Base-by-base conservation (phyloP, 2,888 invertebrate species). In the Drosophila trichaetosa region DNA sequence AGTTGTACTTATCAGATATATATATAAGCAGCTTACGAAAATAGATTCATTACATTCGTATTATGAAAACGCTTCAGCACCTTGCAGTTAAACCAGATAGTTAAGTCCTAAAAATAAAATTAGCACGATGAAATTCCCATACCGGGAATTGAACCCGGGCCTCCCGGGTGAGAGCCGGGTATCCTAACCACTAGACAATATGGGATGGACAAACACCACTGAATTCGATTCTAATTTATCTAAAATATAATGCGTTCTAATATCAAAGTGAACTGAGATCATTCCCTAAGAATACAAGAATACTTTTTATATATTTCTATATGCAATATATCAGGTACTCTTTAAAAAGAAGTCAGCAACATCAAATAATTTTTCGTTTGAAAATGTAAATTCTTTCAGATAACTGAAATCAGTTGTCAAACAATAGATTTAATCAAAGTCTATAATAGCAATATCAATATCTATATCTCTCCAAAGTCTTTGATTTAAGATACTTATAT, bases 181-280 rank as follows among this genome's bases (percentile, higher is more conserved):
- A 83, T 83, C 83, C 83, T 83, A 83, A 87, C 83, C 83, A 83
- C 83, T 83, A 83, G 87, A 83, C 87, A 83, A 83, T 83, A 83
- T 83, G 83, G 87, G 83, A 83, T 34, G 4, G 34, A 13, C 60
- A 29, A 27, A 29, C 8, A 1, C 0, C 0, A 4, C 1, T 33
- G 10, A 21, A 16, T 13, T 24, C 2, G 46, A 0, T 2, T 1
- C 16, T 16, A 24, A 46, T 16, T 46, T 24, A 24, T 16, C 24
- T 8, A 2, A 24, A 16, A 24, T 46, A 1, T 46, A 16, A 16
- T 24, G 4, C 16, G 4, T 24, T 1, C 24, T 24, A 24, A 16
- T 16, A 4, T 24, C 16, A 2, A 24, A 4, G 21, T 21, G 21
- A 46, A 21, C 21, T 46, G 13, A 16, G 46, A 46, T 24, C 24